A percentile compares a stretch with the other conserved stretches of the same genome.
These are phyloP conservation scores for Phorcus lineatus DNA, from an alignment of 2,888 invertebrate species.

Conservation along the genomic window DNA sequence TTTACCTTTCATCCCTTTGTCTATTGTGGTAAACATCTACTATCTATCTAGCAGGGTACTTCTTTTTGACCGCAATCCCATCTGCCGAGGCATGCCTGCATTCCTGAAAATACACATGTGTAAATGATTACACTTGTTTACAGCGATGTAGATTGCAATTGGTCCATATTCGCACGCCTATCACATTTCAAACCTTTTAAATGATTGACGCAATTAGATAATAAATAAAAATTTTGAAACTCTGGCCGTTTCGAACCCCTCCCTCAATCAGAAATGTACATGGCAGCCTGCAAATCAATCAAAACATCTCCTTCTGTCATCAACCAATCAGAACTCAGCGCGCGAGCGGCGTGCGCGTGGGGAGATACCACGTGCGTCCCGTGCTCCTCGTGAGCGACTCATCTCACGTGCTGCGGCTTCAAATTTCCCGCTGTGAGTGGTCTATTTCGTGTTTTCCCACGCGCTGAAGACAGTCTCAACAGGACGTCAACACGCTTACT, in stretches of 20 bases:
- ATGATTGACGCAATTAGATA: constrained; percentile 8
- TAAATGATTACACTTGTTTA: constrained; percentile 4
- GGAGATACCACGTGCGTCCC: neutral
- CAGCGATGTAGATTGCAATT: constrained; percentile 1
- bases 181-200: neutral
- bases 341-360: constrained; percentile 21
- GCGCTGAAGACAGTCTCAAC: neutral
- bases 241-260: neutral
- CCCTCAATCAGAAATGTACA: neutral
- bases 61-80: constrained; percentile 11
- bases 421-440: constrained; percentile 13
- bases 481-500: constrained; percentile 7
- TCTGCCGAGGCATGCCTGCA: neutral
- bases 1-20: no score
- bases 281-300: neutral
- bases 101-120: neutral
- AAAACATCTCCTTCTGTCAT: neutral
- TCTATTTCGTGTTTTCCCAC: constrained; percentile 13
- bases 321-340: constrained; percentile 36
- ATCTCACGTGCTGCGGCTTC: neutral
- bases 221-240: constrained; percentile 1
- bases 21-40: neutral
- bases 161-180: neutral
- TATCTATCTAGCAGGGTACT: neutral
- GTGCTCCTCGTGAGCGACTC: neutral